Percentiles rank a stretch among this genome's conserved stretches.
Conservation (phyloP, 2,888 invertebrate genomes). For the Parelbella ahira region DNA sequence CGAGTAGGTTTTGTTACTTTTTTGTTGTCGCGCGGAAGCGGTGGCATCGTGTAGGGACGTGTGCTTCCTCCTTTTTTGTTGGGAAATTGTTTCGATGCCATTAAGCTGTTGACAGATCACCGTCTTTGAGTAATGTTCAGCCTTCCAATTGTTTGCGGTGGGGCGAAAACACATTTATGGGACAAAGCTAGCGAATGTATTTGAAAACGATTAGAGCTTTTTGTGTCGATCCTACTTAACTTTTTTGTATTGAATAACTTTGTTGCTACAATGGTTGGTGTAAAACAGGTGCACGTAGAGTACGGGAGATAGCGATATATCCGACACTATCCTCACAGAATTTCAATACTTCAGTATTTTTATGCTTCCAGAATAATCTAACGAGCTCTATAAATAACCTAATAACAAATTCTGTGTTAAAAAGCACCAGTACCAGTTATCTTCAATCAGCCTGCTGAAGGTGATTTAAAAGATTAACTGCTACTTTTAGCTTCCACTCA, state of each 20-base stretch:
- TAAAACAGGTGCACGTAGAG: no score
- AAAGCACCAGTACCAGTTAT: no score
- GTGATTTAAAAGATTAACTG: no score
- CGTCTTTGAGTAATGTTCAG: conserved; percentile 69
- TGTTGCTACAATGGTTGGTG: no score
- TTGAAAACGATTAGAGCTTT: conserved; percentile 40
- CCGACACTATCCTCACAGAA: no score
- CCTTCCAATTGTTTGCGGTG: conserved; percentile 56
- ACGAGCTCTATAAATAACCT: no score
- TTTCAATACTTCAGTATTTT: no score
- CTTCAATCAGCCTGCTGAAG: no score
- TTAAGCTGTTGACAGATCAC: conserved; percentile 79
- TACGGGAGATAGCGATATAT: no score
- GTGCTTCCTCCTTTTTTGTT: conserved; percentile 77
- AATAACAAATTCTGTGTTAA: no score
- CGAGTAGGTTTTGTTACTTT: conserved; percentile 61
- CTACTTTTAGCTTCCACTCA: no score
- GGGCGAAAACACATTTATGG: conserved; percentile 50
- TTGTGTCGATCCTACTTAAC: conserved; percentile 11
- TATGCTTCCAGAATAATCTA: no score
- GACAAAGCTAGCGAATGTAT: conserved; percentile 41
- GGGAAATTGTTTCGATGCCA: conserved; percentile 78
- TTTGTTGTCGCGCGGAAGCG: conserved; percentile 69
- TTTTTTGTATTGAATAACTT: conserved; percentile 3
- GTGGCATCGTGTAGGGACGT: conserved; percentile 71